These are phyloP conservation scores for Lasioglossum marginatum DNA, from an alignment of 2,888 invertebrate species.

Conservation along the genomic window DNA sequence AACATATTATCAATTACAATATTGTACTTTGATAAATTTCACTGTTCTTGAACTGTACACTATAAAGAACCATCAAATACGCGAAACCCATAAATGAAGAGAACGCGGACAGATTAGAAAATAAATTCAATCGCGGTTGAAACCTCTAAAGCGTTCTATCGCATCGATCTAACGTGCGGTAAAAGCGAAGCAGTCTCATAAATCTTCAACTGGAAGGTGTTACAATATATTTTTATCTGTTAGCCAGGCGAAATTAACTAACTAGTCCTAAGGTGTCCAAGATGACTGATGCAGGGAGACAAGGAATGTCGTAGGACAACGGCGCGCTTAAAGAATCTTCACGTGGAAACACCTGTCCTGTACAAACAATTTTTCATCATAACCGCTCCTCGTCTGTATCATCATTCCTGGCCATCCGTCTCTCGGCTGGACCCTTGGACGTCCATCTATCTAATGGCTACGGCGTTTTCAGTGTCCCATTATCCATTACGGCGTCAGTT, in stretches of 20 bases:
- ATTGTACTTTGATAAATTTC: background rate
- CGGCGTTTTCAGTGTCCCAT: slow-evolving; percentile 35
- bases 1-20: too few relatives aligned
- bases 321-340: slow-evolving; percentile 63
- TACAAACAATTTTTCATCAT: slow-evolving; percentile 77
- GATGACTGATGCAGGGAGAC: slow-evolving; percentile 70
- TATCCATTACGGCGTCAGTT: slow-evolving; percentile 46
- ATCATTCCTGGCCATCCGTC: slow-evolving; percentile 51
- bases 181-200: background rate
- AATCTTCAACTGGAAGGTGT: slow-evolving; percentile 23
- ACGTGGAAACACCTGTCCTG: slow-evolving; percentile 74
- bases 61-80: background rate
- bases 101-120: background rate
- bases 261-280: slow-evolving; percentile 57
- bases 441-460: slow-evolving; percentile 48
- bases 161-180: background rate
- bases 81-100: background rate
- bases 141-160: background rate
- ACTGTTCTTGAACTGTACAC: background rate
- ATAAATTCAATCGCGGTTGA: background rate
- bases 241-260: slow-evolving; percentile 21
- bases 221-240: slow-evolving; percentile 34
- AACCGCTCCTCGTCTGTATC: slow-evolving; percentile 62
- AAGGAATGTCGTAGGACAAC: slow-evolving; percentile 65
- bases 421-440: slow-evolving; percentile 30